Base-by-base conservation (phyloP, 2,113 vertebrate species). In the Bubo scandiacus region DNA sequence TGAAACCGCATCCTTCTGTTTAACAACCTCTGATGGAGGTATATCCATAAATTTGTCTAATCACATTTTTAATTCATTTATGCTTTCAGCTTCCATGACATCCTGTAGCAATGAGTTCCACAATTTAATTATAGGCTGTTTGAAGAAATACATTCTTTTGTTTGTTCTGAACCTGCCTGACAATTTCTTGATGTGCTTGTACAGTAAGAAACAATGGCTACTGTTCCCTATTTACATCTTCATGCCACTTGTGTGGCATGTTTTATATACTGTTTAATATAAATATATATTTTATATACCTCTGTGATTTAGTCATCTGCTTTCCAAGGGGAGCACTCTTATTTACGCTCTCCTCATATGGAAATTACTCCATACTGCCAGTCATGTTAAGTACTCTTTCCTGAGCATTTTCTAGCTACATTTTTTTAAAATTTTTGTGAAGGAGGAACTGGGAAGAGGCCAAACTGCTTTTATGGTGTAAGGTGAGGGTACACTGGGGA, bases 51-150 rank as follows among this genome's bases (percentile, higher is more conserved):
- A 89, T 87, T 81, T 91, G 70, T 52, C 61, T 89, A 87, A 91
- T 81, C 57, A 11, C 16, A 85, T 95, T 95, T 92, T 91, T 43
- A 87, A 92, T 87, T 67, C 52, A 72, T 80, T 96, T 91, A 54
- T 80, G 73, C 78, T 95, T 96, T 91, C 66, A 59, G 66, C 78
- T 75, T 90, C 81, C 61, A 85, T 54, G 43, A 47, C 27, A 87
- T 89, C 87, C 91, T 75, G 65, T 26, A 94, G 63, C 71, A 92
- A 58, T 0, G 7, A 58, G 47, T 57, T 67, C 32, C 77, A 87
- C 61, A 92, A 85, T 86, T 81, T 70, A 70, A 91, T 96, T 94
- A 86, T 1, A 59, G 51, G 14, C 12, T 74, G 62, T 36, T 70
- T 73, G 49, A 91, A 91, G 57, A 89, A 95, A 91, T 74, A 17